Conservation (phyloP, 2,888 invertebrate genomes). For the Hylaea fasciaria region DNA sequence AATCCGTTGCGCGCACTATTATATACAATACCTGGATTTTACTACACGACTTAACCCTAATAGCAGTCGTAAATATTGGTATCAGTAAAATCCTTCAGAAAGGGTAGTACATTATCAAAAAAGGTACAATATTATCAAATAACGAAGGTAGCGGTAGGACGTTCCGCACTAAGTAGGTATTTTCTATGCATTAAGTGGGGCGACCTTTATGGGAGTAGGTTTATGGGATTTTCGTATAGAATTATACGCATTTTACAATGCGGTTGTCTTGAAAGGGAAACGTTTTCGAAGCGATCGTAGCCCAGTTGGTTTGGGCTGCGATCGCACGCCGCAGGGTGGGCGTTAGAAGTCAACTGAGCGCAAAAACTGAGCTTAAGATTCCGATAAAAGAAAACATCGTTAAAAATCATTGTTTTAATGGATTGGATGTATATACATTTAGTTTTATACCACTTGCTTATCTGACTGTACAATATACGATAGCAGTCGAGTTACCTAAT, state of each 20-base stretch:
- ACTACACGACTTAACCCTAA: neutral
- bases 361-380: too few species aligned
- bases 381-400: too few species aligned
- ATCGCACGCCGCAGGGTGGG: too few species aligned
- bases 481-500: too few species aligned
- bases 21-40: neutral
- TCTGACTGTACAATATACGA: too few species aligned
- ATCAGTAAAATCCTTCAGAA: neutral
- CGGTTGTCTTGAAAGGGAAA: neutral
- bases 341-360: too few species aligned
- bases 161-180: constrained; percentile 24
- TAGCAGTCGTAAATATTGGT: neutral
- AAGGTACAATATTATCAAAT: constrained; percentile 10
- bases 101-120: constrained; percentile 3
- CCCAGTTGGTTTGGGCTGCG: too few species aligned
- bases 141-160: constrained; percentile 5
- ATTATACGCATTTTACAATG: neutral
- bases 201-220: constrained; percentile 13
- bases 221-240: constrained; percentile 6
- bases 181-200: constrained; percentile 27
- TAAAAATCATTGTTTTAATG: too few species aligned
- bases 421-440: too few species aligned
- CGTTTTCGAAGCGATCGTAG: neutral
- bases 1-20: too few species aligned
- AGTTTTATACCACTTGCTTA: too few species aligned